Conservation (phyloP, 2,888 invertebrate genomes). For the Caenorhabditis zanzibari region DNA sequence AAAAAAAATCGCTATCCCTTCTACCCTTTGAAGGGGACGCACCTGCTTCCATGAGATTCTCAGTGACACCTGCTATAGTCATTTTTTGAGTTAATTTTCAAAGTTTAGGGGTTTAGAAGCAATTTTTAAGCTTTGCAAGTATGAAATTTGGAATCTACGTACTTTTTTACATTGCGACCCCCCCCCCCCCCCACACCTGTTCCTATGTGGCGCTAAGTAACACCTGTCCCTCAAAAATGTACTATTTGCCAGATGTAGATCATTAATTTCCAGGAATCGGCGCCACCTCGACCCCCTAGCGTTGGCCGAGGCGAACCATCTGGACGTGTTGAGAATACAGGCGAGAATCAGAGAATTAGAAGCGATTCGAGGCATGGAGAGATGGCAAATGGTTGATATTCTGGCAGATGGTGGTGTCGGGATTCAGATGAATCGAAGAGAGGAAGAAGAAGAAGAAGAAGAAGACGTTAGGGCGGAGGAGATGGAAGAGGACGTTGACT, state of each 20-base stretch:
- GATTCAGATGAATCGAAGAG: slow-evolving; percentile 26
- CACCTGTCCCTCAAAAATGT: slow-evolving; percentile 5
- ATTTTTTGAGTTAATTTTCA: too few relatives aligned
- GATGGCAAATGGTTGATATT: slow-evolving; percentile 43
- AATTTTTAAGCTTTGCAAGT: too few relatives aligned
- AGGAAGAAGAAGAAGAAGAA: slow-evolving; percentile 14
- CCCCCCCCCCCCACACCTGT: too few relatives aligned
- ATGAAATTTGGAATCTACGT: too few relatives aligned
- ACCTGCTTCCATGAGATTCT: too few relatives aligned
- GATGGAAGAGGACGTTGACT: slow-evolving; percentile 51
- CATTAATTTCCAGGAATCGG: slow-evolving; percentile 48
- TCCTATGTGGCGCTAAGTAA: too few relatives aligned
- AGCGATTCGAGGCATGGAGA: slow-evolving; percentile 3
- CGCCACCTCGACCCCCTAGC: slow-evolving; percentile 18
- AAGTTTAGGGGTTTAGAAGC: too few relatives aligned
- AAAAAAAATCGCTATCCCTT: too few relatives aligned
- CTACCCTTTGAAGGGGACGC: too few relatives aligned
- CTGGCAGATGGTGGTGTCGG: slow-evolving; percentile 44
- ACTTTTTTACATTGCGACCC: too few relatives aligned
- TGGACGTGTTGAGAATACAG: slow-evolving; percentile 6
- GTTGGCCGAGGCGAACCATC: slow-evolving; percentile 28
- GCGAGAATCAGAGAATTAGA: slow-evolving; percentile 28
- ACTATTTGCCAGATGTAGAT: slow-evolving; percentile 42
- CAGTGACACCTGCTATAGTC: too few relatives aligned
- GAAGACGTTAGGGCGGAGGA: slow-evolving; percentile 11